Percentiles rank a stretch among this genome's conserved stretches.
phyloP scores from a whole-genome alignment of 2,113 vertebrate species.

The Seriola rivoliana region DNA sequence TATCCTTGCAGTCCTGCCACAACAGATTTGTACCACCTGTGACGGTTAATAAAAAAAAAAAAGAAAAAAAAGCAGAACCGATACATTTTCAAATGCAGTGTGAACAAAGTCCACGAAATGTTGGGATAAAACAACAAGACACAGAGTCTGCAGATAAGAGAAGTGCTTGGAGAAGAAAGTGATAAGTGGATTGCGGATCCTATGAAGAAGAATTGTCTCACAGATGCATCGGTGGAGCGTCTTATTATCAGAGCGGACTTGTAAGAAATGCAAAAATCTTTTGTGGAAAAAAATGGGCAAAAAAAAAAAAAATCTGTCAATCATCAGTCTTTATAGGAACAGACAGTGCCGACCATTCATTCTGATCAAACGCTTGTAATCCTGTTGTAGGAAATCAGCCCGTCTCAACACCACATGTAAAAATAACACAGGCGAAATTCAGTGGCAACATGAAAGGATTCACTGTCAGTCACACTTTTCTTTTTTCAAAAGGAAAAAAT shows the following conservation, averaged over 20 bases:
- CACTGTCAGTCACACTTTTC: slow-evolving; percentile 14
- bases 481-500: slow-evolving; percentile 47
- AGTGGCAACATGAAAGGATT: slow-evolving; percentile 36
- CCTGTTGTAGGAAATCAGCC: slow-evolving; percentile 25
- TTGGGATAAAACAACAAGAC: slow-evolving; percentile 11
- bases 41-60: neutral
- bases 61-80: neutral
- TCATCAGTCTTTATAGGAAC: slow-evolving; percentile 7
- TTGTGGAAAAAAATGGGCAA: neutral
- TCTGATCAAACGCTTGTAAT: slow-evolving; percentile 42
- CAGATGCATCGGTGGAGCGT: neutral
- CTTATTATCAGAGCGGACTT: slow-evolving; percentile 10
- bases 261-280: slow-evolving; percentile 16
- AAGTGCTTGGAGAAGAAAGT: neutral
- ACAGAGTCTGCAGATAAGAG: slow-evolving; percentile 27
- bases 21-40: slow-evolving; percentile 1
- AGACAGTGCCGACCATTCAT: slow-evolving; percentile 2
- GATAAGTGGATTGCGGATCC: slow-evolving; percentile 12
- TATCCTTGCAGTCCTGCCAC: neutral
- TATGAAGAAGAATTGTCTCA: neutral
- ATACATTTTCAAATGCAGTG: slow-evolving; percentile 14
- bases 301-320: slow-evolving; percentile 19
- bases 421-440: slow-evolving; percentile 42
- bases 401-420: slow-evolving; percentile 21
- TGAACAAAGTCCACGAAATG: neutral